Evolutionary conservation across 2,113 vertebrate species (phyloP).

Genomic region (Elachura formosa): DNA sequence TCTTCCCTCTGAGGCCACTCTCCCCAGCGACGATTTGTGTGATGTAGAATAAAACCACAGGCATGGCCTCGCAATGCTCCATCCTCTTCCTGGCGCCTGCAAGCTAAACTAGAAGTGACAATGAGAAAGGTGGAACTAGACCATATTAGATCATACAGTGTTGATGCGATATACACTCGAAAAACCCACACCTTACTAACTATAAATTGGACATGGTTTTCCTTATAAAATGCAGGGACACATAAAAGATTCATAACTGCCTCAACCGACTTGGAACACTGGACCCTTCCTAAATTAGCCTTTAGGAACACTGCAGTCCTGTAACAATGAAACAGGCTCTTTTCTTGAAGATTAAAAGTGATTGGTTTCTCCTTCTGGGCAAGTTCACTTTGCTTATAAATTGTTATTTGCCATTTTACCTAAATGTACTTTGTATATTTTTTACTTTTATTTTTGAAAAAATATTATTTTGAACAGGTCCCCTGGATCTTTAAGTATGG

Average conservation of each 20-base stretch:
- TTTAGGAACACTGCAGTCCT: background rate
- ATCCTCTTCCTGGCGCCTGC: background rate
- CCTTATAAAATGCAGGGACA: background rate
- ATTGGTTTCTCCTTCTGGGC: background rate
- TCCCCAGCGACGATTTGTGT: accelerated
- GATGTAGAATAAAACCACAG: background rate
- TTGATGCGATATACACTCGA: background rate
- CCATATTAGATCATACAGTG: background rate
- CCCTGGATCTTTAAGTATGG: background rate
- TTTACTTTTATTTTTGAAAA: background rate
- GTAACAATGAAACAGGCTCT: background rate
- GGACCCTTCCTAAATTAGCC: background rate
- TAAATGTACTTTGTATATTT: background rate
- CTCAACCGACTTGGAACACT: background rate
- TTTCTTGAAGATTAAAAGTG: background rate
- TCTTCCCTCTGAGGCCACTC: background rate
- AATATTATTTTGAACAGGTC: background rate
- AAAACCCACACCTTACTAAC: background rate
- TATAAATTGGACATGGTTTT: background rate
- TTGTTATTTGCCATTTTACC: background rate
- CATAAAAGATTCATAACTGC: background rate
- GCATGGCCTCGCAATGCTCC: accelerated
- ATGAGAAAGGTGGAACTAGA: background rate
- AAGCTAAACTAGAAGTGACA: background rate
- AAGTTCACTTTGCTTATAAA: background rate